phyloP scores from a whole-genome alignment of 2,797 vertebrate genomes.

The Steatocranus sp. region DNA sequence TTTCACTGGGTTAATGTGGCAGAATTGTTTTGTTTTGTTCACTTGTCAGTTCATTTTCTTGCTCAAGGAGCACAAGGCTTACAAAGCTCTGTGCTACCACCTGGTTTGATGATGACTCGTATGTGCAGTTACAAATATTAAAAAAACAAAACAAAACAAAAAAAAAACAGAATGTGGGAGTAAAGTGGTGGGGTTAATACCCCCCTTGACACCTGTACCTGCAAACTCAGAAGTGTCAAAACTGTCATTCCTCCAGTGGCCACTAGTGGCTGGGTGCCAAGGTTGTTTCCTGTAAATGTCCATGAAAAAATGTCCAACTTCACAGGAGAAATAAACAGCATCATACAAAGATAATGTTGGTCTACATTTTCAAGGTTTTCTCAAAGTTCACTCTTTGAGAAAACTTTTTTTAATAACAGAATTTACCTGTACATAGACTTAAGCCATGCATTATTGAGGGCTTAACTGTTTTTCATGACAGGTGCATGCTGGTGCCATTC shows the following conservation, averaged over 20 bases:
- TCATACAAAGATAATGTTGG: not conserved
- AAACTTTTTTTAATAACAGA: not conserved
- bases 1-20: not conserved
- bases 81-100: not conserved
- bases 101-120: not conserved
- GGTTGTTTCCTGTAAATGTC: not conserved
- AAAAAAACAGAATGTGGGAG: not conserved
- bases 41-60: not conserved
- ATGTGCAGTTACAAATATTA: not conserved
- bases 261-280: not conserved
- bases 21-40: not conserved
- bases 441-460: not conserved
- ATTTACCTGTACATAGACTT: not conserved
- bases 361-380: not conserved
- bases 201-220: not conserved
- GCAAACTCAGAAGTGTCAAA: not conserved
- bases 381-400: not conserved
- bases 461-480: not conserved
- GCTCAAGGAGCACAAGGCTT: not conserved
- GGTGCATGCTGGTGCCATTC: not conserved
- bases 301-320: fast-evolving
- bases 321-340: not conserved
- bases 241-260: not conserved
- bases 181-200: not conserved
- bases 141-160: not conserved